Conservation (phyloP, 2,888 invertebrate species). For the Gymnocheta viridis region DNA sequence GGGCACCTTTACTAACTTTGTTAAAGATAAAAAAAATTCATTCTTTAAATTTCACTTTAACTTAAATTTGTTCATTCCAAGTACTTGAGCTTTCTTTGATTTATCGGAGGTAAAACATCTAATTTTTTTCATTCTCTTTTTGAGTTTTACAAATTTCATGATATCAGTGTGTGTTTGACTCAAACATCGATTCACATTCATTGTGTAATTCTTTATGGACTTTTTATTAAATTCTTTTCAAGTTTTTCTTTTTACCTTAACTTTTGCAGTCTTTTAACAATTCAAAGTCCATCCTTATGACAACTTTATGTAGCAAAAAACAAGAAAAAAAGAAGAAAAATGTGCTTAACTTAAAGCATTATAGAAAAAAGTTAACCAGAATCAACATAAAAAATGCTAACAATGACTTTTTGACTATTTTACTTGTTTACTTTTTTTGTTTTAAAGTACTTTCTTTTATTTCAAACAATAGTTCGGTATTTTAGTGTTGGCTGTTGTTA, state of each 20-base stretch:
- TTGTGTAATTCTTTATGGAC: not conserved
- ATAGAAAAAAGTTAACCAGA: not conserved
- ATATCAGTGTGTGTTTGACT: no score
- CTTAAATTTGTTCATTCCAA: not conserved
- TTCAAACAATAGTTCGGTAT: conserved; percentile 21
- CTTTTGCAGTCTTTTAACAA: not conserved
- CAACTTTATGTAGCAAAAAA: not conserved
- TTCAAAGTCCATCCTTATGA: conserved; percentile 3
- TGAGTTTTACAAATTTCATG: not conserved
- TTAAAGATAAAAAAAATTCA: no score
- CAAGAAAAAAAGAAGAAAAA: not conserved
- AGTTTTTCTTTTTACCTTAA: not conserved
- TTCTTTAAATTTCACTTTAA: no score
- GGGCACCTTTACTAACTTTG: no score
- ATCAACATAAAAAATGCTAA: not conserved
- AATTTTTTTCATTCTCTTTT: not conserved
- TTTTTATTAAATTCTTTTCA: conserved; percentile 14
- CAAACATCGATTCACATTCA: not conserved
- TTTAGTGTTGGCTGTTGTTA: conserved; percentile 20
- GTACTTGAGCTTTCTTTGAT: not conserved
- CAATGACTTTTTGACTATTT: conserved; percentile 7
- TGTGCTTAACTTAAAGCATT: not conserved
- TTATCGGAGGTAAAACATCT: not conserved
- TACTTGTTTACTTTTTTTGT: not conserved
- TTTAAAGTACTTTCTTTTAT: conserved; percentile 6